phyloP scores from a whole-genome alignment of 2,888 invertebrate genomes.

The Thyatira batis region DNA sequence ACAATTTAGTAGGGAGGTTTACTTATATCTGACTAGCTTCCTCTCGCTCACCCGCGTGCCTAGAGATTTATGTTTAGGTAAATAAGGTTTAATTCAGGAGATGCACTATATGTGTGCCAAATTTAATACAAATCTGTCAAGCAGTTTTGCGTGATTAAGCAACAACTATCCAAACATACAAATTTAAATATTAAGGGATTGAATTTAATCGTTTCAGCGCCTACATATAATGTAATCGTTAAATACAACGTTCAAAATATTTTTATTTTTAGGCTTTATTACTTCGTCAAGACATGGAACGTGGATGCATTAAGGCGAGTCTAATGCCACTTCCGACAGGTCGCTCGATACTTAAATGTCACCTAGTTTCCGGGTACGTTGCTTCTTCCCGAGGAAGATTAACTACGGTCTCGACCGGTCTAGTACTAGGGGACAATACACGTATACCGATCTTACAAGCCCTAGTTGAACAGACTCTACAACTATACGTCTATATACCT shows the following conservation, averaged over 20 bases:
- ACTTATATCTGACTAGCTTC: too few relatives aligned
- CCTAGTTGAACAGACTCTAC: constrained; percentile 28
- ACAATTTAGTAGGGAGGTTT: too few relatives aligned
- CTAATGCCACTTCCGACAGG: constrained; percentile 46
- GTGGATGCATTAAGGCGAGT: constrained; percentile 32
- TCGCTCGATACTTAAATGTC: constrained; percentile 67
- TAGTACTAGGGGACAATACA: constrained; percentile 19
- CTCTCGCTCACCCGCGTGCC: too few relatives aligned
- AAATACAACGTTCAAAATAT: too few relatives aligned
- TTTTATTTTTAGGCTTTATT: too few relatives aligned
- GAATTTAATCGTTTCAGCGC: neutral
- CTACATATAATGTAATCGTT: neutral
- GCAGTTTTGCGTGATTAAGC: too few relatives aligned
- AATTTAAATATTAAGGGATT: neutral
- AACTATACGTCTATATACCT: neutral
- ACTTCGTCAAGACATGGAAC: constrained; percentile 7
- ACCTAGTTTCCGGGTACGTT: constrained; percentile 59
- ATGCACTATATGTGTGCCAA: too few relatives aligned
- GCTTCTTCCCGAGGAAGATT: constrained; percentile 41
- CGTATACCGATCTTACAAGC: constrained; percentile 35
- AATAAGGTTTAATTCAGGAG: too few relatives aligned
- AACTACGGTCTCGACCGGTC: constrained; percentile 45
- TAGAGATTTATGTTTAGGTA: too few relatives aligned
- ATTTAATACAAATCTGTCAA: too few relatives aligned
- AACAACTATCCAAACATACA: too few relatives aligned